A percentile compares a stretch with the other conserved stretches of the same genome.
Conservation (phyloP, 2,113 vertebrate genomes). For the Platysternon megacephalum region DNA sequence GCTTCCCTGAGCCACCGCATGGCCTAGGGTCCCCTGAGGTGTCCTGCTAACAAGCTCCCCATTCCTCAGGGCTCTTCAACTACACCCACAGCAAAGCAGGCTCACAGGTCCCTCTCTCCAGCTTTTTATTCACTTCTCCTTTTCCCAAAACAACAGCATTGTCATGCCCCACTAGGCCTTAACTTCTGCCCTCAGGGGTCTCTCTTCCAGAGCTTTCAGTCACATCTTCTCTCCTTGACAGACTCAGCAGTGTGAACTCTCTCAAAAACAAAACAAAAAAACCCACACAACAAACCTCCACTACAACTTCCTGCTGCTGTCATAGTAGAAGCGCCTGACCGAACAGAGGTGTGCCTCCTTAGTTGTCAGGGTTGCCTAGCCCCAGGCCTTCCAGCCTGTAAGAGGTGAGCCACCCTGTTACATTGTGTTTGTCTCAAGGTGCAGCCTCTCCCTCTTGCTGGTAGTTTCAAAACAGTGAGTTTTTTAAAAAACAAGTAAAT, state of each 20-base stretch:
- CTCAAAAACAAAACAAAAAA: not conserved
- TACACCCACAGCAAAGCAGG: not conserved
- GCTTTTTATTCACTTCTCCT: not conserved
- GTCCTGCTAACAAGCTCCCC: no score
- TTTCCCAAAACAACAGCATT: not conserved
- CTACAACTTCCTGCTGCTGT: not conserved
- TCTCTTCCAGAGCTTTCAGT: not conserved
- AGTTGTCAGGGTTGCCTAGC: not conserved
- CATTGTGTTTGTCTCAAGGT: not conserved
- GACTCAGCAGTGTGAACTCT: not conserved
- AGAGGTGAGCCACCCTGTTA: not conserved
- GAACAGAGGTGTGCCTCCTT: not conserved
- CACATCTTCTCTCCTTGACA: not conserved
- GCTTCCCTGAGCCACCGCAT: no score
- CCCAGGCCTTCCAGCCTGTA: not conserved
- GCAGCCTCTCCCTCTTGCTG: not conserved
- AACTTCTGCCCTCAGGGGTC: not conserved
- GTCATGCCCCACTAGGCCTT: not conserved
- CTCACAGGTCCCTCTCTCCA: not conserved
- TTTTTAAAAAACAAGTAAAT: not conserved
- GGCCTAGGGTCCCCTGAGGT: no score
- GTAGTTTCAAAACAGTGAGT: not conserved
- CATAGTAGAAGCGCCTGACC: not conserved
- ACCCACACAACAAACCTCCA: not conserved
- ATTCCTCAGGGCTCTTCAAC: not conserved